Evolutionary conservation across 2,888 invertebrate genomes (phyloP), one percentile per base, ranked within the genome.

Genomic region (Thumatha senex): DNA sequence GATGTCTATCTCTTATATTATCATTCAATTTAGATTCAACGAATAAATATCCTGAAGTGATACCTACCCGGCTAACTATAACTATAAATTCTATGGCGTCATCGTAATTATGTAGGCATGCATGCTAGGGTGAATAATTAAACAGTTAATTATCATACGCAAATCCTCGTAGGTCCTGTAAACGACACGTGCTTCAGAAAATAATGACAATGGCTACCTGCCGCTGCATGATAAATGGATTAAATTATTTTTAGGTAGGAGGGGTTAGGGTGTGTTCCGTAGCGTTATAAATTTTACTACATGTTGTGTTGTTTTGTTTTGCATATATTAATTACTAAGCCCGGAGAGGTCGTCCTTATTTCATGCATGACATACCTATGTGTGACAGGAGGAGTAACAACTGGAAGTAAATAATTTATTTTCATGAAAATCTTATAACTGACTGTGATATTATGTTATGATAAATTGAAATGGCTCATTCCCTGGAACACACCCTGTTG

Each of bases 141-240:
- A 24, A 64, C 54, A 57, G 55, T 47, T 56, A 61, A 76, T 78
- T 76, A 76, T 58, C 75, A 78, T 78, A 73, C 72, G 70, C 68
- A 78, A 76, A 75, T 75, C 68, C 63, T 59, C 50, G 62, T 62
- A 51, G 56, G 51, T 58, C 54, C 40, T 12, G 48, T 51, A 51
- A 53, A 40, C 48, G 51, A 41, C 45, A 12, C 42, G 15, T 15
- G 13, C 31, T 35, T 18, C 10, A 24, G 13, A 34, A 12, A 12
- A 12, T 15, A 8, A 33, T 11, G 12, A 3, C 1, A 18, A 24
- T 18, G 10, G 13, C 13, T 48, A 52, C 10, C 10, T 18, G 15
- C 15, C 14, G n/a, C 12, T 43, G 45, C 49, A 38, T 59, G 61
- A 47, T 40, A 48, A 56, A 51, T 31, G 54, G 48, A 35, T 50